phyloP scores from a whole-genome alignment of 1,140 invertebrate species.

The Diachasma alloeum region DNA sequence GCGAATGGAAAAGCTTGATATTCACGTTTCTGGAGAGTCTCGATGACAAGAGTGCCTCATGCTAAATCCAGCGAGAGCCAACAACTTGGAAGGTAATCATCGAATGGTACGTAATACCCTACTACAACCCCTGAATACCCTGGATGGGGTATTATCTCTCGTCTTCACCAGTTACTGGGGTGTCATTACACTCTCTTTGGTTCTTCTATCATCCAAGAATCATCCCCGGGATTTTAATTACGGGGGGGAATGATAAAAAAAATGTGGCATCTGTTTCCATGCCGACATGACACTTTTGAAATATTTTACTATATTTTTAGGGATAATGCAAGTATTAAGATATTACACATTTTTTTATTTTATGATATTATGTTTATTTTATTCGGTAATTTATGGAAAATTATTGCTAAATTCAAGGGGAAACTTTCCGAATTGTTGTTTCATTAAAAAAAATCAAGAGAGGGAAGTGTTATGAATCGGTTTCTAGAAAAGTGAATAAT shows the following conservation, averaged over 20 bases:
- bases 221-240: not conserved
- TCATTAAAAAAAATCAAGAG: too few species aligned
- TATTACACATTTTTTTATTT: too few species aligned
- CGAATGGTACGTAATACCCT: not conserved
- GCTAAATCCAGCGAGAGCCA: not conserved
- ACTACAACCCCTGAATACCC: not conserved
- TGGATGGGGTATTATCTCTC: not conserved
- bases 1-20: not conserved
- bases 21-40: constrained; percentile 2
- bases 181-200: not conserved
- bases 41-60: not conserved
- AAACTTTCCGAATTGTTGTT: too few species aligned
- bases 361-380: too few species aligned
- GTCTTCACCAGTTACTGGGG: not conserved
- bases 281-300: not conserved
- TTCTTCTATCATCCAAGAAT: not conserved
- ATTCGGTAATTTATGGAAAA: too few species aligned
- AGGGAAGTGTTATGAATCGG: too few species aligned
- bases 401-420: too few species aligned
- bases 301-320: too few species aligned
- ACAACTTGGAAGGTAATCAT: constrained; percentile 10
- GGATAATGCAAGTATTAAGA: too few species aligned
- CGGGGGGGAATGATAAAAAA: not conserved
- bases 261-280: too few species aligned
- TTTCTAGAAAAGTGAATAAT: too few species aligned